Conservation (phyloP, 2,888 invertebrate species). For the Pammene fasciana region DNA sequence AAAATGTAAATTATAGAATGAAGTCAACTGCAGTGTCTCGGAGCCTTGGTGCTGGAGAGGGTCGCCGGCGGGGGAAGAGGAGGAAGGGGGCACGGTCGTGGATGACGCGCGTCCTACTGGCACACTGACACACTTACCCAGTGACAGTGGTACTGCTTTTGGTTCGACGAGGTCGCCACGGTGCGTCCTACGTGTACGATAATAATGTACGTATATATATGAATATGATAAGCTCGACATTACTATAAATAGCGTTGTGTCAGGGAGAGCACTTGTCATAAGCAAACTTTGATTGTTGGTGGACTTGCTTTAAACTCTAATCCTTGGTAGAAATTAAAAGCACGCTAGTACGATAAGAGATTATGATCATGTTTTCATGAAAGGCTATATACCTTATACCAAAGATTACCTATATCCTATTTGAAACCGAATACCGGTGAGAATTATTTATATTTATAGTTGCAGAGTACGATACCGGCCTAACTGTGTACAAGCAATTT, state of each 20-base stretch:
- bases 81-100: conserved; percentile 70
- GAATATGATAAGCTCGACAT: conserved; percentile 34
- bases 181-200: conserved; percentile 72
- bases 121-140: conserved; percentile 83
- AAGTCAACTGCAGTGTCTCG: conserved; percentile 70
- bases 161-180: conserved; percentile 77
- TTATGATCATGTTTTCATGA: conserved; percentile 18
- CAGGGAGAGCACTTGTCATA: conserved; percentile 32
- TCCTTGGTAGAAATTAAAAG: background rate
- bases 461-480: conserved; percentile 26
- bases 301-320: background rate
- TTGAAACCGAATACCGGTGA: conserved; percentile 17
- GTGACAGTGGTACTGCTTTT: conserved; percentile 83
- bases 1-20: conserved; percentile 61
- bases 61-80: conserved; percentile 52
- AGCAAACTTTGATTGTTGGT: background rate
- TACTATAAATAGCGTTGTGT: conserved; percentile 28
- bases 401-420: conserved; percentile 1
- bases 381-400: conserved; percentile 9
- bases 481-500: conserved; percentile 60
- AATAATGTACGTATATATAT: conserved; percentile 51
- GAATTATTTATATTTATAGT: conserved; percentile 15
- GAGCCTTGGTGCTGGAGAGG: conserved; percentile 73
- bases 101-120: conserved; percentile 83
- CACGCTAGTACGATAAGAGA: background rate